Base-by-base conservation (phyloP, 2,888 invertebrate species). In the Dynastes maya region DNA sequence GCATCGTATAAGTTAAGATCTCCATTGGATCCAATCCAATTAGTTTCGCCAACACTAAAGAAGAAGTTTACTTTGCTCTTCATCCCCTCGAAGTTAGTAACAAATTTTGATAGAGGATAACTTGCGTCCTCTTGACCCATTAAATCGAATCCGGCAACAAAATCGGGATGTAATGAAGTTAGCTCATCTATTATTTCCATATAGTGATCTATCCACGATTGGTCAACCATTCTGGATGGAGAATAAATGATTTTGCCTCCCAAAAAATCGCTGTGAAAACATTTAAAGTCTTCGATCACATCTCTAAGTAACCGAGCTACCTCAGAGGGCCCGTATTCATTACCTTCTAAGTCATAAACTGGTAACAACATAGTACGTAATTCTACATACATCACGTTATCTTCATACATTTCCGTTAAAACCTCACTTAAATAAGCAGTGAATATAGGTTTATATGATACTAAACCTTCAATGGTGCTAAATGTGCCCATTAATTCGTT, bases 21-120 rank as follows among this genome's bases (percentile, higher is more conserved):
- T 0, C 92, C 91, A 0, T 86, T 82, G n/a, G 89, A 89, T 22
- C 92, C 95, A 84, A 89, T 92, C 95, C 95, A 94, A 85, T 94
- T 92, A 0, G 96, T 95, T 88, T 96, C 96, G 0, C 95, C 96
- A 0, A 95, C 95, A 85, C 96, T 96, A 84, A 96, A 95, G 85
- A 93, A 95, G 84, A 92, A 94, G 22, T n/a, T 45, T 2, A 49
- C 22, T 45, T 45, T 40, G 51, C 22, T 68, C 22, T 45, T 49
- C 49, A 49, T 49, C 1, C 22, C 49, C 11, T 49, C 8, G 2
- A 49, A 49, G 11, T 16, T 22, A n/a, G 11, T 27, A n/a, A 40
- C 67, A 68, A 49, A 68, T 70, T 92, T 89, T 0, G 95, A 88
- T 27, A 91, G 87, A 0, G 90, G 89, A 2, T 90, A 86, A 3